Evolutionary conservation across 2,797 vertebrate species (phyloP), one percentile per base, ranked within the genome.

Genomic region (Synanceia verrucosa): DNA sequence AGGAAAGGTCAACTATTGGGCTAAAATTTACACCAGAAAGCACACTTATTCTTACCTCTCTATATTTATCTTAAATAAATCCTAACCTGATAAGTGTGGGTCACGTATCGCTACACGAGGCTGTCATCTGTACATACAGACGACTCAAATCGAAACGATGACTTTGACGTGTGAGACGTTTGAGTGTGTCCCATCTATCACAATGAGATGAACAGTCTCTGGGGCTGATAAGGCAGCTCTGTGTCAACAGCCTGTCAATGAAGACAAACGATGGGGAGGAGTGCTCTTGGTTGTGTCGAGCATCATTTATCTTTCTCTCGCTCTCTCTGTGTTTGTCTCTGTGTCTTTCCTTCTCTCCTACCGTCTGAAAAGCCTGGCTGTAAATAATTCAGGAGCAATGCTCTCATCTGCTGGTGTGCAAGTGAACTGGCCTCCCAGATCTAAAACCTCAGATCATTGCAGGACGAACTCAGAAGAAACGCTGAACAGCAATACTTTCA

Each of bases 211-310:
- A 83, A 76, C 69, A 70, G 56, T 86, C 81, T 79, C 84, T 55
- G 60, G 80, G 82, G 82, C 72, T 83, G 77, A 89, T 88, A 81
- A 86, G 81, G 77, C 81, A 82, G 78, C 61, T 86, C 81, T 81
- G 80, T 89, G 88, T 89, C 89, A 89, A 79, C 78, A 74, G 68
- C 71, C 83, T 83, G 86, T 88, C 88, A 85, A 89, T 90, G 87
- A 91, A 91, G 88, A 91, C 84, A 88, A 88, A 90, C 21, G 83
- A 89, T 34, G 37, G 79, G 50, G 76, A 81, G 73, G 73, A 68
- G 31, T 63, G 67, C 44, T 82, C 46, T 43, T 50, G 65, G 72
- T 78, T 73, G 61, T 55, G 56, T 57, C 53, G 48, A 52, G 72
- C 43, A 47, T 86, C 75, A 77, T 86, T 78, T 87, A 82, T 88